These are phyloP conservation scores for Cydia pomonella DNA, from an alignment of 1,140 invertebrate genomes.

Conservation along the genomic window DNA sequence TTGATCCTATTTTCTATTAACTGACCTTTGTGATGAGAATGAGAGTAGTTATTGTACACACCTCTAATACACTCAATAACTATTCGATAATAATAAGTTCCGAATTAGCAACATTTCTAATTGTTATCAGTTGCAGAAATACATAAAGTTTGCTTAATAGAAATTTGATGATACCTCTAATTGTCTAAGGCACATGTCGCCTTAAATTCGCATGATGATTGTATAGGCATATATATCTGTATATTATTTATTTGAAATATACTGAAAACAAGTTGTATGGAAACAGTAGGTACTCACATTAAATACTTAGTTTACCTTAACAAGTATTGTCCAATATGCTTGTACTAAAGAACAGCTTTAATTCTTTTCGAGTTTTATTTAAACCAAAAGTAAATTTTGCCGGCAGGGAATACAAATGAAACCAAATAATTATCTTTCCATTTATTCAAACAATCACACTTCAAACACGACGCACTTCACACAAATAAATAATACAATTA, in stretches of 20 bases:
- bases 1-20: not conserved
- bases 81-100: too few relatives aligned
- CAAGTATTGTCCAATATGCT: not conserved
- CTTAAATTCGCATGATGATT: not conserved
- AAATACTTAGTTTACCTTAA: slow-evolving; percentile 14
- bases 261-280: not conserved
- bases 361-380: not conserved
- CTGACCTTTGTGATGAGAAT: too few relatives aligned
- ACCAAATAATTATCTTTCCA: slow-evolving; percentile 35
- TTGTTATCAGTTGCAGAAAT: too few relatives aligned
- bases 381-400: not conserved
- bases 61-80: too few relatives aligned
- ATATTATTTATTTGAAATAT: not conserved
- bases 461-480: slow-evolving; percentile 46
- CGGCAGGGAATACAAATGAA: slow-evolving; percentile 28
- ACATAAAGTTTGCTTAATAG: not conserved
- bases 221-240: not conserved
- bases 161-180: not conserved
- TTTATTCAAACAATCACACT: slow-evolving; percentile 51
- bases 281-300: not conserved
- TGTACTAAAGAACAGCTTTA: slow-evolving; percentile 10
- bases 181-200: too few relatives aligned
- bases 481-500: slow-evolving; percentile 36
- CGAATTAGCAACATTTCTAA: too few relatives aligned
- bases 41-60: too few relatives aligned